Conservation (phyloP, 2,797 vertebrate genomes). For the Streptopelia turtur region DNA sequence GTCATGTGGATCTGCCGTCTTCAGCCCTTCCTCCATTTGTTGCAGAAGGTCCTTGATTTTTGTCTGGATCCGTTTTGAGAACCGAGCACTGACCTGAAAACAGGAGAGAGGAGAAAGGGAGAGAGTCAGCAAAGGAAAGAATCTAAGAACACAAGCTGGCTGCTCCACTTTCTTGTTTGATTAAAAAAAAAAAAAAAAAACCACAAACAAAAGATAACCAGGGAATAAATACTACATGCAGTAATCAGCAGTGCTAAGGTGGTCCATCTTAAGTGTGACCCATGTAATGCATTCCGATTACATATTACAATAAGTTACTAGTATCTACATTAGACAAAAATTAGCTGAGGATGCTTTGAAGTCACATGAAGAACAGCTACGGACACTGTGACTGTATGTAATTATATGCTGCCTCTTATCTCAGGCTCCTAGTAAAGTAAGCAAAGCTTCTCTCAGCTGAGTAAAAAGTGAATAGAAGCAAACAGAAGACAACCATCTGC, state of each 20-base stretch:
- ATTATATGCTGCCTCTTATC: neutral
- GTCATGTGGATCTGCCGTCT: slow-evolving; percentile 94
- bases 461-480: neutral
- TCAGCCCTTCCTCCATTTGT: slow-evolving; percentile 97
- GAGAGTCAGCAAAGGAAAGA: neutral
- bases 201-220: neutral
- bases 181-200: neutral
- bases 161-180: neutral
- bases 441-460: neutral
- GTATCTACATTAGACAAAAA: neutral
- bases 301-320: neutral
- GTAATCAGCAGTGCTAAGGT: neutral
- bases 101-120: neutral
- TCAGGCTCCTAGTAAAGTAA: neutral
- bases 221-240: neutral
- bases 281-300: neutral
- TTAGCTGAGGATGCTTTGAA: neutral
- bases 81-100: slow-evolving; percentile 82
- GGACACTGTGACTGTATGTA: neutral
- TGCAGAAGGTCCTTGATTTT: slow-evolving; percentile 96
- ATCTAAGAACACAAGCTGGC: neutral
- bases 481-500: neutral
- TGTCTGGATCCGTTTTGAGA: slow-evolving; percentile 86
- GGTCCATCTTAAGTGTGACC: neutral
- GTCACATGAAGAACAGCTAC: neutral